phyloP scores from a whole-genome alignment of 2,888 invertebrate species.

The Meiosimyza platycephala region DNA sequence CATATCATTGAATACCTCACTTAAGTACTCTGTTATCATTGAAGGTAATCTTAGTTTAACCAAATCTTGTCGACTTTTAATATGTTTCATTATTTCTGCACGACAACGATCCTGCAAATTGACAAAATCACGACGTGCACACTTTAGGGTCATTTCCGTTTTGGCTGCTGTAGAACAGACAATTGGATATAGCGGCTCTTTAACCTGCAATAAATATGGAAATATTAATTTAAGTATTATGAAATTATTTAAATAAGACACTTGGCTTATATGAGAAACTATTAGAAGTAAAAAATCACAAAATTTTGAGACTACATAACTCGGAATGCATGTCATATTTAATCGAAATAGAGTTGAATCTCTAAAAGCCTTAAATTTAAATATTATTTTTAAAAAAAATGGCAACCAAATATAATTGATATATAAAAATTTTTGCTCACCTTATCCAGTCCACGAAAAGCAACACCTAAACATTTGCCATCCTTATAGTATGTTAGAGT shows the following conservation, averaged over 20 bases:
- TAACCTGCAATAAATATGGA: conserved; percentile 58
- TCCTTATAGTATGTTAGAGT: conserved; percentile 80
- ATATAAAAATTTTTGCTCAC: conserved; percentile 47
- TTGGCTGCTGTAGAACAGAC: conserved; percentile 80
- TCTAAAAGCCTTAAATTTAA: no score
- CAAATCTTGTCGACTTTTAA: conserved; percentile 69
- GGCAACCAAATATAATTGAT: no score
- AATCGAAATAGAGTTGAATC: no score
- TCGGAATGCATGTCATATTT: no score
- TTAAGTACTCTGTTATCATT: conserved; percentile 71
- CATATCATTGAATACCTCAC: conserved; percentile 69
- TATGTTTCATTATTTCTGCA: conserved; percentile 72
- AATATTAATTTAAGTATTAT: neutral
- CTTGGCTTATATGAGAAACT: no score
- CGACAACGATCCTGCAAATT: conserved; percentile 78
- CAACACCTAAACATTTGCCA: conserved; percentile 76
- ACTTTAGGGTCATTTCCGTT: conserved; percentile 76
- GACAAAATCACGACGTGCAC: conserved; percentile 73
- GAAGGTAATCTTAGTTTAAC: conserved; percentile 72
- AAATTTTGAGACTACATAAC: no score
- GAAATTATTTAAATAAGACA: neutral
- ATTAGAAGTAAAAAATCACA: no score
- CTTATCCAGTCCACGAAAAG: conserved; percentile 75
- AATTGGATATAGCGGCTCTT: conserved; percentile 76
- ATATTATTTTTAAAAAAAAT: no score